Percentiles rank a stretch among this genome's conserved stretches.
These are phyloP conservation scores for Alectoris magna DNA, from an alignment of 2,797 vertebrate species.

Conservation along the genomic window DNA sequence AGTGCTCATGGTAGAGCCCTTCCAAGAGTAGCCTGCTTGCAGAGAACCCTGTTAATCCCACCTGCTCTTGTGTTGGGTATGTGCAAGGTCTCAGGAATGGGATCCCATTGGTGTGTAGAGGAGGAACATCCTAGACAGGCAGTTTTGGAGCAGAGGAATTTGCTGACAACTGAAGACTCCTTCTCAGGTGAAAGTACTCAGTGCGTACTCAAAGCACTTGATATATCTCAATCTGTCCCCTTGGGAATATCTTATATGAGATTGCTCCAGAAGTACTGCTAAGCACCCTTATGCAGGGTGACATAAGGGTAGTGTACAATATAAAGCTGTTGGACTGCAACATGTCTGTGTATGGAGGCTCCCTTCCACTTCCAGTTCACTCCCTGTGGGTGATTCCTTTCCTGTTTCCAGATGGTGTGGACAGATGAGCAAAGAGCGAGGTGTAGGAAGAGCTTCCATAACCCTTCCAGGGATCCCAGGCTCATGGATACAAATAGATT, in stretches of 20 bases:
- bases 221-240: background rate
- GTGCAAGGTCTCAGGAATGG: background rate
- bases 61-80: background rate
- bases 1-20: accelerated
- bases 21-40: background rate
- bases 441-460: background rate
- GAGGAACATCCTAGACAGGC: background rate
- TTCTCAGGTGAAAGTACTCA: background rate
- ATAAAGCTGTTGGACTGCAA: background rate
- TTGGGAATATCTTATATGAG: background rate
- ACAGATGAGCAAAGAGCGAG: background rate
- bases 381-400: background rate
- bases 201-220: background rate
- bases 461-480: background rate
- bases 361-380: background rate
- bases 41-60: background rate
- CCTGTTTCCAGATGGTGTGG: background rate
- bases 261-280: no score
- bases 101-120: background rate
- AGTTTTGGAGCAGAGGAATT: background rate
- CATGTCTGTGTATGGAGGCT: background rate
- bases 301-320: background rate
- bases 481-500: background rate
- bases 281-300: background rate
- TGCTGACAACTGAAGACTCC: background rate